These are phyloP conservation scores for Gastrophryne carolinensis DNA, from an alignment of 2,797 vertebrate genomes.

Conservation along the genomic window DNA sequence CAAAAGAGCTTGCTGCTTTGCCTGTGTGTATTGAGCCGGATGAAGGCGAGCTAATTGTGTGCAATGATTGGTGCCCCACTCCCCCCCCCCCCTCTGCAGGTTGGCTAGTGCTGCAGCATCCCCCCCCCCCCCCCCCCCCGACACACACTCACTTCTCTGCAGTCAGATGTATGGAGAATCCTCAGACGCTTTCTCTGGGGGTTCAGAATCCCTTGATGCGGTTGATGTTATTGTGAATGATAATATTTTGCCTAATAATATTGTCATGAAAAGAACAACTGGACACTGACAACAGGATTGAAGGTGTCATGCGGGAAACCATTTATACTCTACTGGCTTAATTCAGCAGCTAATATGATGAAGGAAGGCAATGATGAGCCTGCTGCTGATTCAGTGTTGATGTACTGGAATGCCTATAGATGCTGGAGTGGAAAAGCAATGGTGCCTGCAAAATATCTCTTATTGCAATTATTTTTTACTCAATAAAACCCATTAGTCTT, in stretches of 20 bases:
- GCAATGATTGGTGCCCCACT: slow-evolving; percentile 24
- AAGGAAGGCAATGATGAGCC: neutral
- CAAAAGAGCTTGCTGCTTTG: slow-evolving; percentile 22
- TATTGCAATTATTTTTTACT: too few species aligned
- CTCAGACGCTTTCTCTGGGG: neutral
- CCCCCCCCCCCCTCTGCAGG: slow-evolving; percentile 6
- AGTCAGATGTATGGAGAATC: slow-evolving; percentile 2
- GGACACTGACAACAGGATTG: neutral
- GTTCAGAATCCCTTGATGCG: neutral
- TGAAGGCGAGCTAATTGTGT: slow-evolving; percentile 10
- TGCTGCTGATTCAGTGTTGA: slow-evolving; percentile 1
- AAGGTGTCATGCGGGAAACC: neutral
- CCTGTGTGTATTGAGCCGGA: slow-evolving; percentile 1
- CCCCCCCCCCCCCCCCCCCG: too few species aligned
- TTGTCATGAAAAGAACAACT: neutral
- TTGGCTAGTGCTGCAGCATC: slow-evolving; percentile 22
- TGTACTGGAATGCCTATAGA: neutral
- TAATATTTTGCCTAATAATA: neutral
- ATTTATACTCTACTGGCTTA: neutral
- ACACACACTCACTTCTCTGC: too few species aligned
- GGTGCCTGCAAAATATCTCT: neutral
- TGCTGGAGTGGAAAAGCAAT: neutral
- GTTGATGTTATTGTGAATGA: neutral
- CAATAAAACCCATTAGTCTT: too few species aligned
- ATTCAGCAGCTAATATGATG: neutral